A percentile compares a stretch with the other conserved stretches of the same genome.
These are phyloP conservation scores for Helicolenus hilgendorfi DNA, from an alignment of 2,797 vertebrate genomes.

Conservation along the genomic window DNA sequence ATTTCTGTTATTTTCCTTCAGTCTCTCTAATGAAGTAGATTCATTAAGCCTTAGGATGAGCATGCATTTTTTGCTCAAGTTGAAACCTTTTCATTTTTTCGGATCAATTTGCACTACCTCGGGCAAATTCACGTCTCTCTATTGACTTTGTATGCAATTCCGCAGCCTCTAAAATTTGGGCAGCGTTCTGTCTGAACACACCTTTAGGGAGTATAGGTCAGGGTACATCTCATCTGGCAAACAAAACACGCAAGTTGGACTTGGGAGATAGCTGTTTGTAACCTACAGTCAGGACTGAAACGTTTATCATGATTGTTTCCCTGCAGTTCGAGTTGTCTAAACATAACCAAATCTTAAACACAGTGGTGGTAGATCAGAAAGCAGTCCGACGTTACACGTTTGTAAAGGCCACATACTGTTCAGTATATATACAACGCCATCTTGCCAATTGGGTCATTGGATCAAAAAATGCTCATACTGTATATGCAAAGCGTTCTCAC, in stretches of 20 bases:
- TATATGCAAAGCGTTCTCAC: neutral
- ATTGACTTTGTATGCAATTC: too few relatives aligned
- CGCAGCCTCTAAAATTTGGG: too few relatives aligned
- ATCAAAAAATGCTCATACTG: neutral
- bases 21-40: neutral
- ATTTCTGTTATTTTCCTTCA: neutral
- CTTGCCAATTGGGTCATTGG: neutral
- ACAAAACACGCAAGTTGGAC: neutral
- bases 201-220: neutral
- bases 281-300: neutral
- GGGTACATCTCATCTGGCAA: neutral
- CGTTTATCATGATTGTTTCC: neutral
- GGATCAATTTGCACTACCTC: neutral
- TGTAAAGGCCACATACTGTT: neutral
- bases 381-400: neutral
- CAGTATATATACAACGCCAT: neutral
- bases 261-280: neutral
- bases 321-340: neutral
- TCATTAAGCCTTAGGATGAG: neutral
- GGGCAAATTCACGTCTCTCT: neutral
- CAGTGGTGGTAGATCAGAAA: neutral
- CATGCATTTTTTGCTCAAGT: neutral
- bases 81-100: neutral
- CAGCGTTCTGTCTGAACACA: too few relatives aligned
- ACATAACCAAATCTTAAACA: neutral